These are phyloP conservation scores for Linnaemya vulpina DNA, from an alignment of 2,888 invertebrate species.

Conservation along the genomic window DNA sequence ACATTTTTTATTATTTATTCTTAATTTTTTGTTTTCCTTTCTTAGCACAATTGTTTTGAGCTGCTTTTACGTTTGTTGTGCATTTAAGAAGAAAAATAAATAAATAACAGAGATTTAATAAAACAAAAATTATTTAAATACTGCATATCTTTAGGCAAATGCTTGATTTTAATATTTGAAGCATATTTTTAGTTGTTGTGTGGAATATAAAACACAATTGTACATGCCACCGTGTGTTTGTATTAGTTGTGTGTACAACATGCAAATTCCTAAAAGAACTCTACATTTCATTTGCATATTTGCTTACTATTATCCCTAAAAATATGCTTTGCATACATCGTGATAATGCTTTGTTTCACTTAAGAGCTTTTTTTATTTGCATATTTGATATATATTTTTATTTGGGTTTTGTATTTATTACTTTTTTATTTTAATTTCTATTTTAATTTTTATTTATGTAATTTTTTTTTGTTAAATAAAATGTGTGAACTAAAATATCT, in stretches of 20 bases:
- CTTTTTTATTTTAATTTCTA: too few species aligned
- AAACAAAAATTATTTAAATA: neutral
- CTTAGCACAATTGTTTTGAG: neutral
- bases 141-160: conserved; percentile 39
- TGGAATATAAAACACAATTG: conserved; percentile 1
- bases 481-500: neutral
- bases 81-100: neutral
- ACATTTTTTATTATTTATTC: neutral
- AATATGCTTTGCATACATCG: conserved; percentile 30
- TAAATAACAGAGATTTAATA: neutral
- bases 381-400: conserved; percentile 31
- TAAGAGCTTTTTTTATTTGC: conserved; percentile 46
- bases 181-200: conserved; percentile 45
- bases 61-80: neutral
- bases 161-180: conserved; percentile 39
- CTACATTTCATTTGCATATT: conserved; percentile 27
- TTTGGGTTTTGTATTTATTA: too few species aligned
- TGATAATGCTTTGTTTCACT: conserved; percentile 4
- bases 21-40: neutral
- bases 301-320: conserved; percentile 30
- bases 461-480: conserved; percentile 21
- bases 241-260: neutral
- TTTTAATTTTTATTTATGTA: too few species aligned
- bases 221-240: neutral
- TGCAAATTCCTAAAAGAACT: conserved; percentile 21